Percentiles rank a stretch among this genome's conserved stretches.
phyloP scores from a whole-genome alignment of 1,140 invertebrate genomes.

The Melipona quadrifasciata region DNA sequence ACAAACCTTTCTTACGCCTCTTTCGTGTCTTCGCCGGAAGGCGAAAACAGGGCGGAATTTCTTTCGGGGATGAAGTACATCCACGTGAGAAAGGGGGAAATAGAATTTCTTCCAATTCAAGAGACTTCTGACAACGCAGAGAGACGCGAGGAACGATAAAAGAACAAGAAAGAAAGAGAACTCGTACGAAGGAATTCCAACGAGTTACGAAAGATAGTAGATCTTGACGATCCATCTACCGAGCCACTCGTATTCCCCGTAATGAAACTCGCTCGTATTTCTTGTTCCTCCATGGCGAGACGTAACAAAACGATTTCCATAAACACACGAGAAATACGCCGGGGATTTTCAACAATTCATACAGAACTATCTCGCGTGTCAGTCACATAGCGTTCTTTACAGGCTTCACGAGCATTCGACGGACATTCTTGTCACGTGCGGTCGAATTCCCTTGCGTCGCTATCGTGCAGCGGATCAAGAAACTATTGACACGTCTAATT shows the following conservation, averaged over 20 bases:
- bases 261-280: slow-evolving; percentile 7
- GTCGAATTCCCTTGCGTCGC: background rate
- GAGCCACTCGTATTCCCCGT: background rate
- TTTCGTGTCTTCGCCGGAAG: slow-evolving; percentile 8
- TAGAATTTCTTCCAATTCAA: background rate
- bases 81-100: background rate
- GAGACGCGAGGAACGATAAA: no score
- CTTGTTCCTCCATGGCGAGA: background rate
- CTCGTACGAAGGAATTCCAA: slow-evolving; percentile 5
- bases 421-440: background rate
- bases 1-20: slow-evolving; percentile 33
- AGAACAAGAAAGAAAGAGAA: background rate
- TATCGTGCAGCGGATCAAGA: no score
- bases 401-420: background rate
- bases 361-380: background rate
- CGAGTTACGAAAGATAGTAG: background rate
- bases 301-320: background rate
- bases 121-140: background rate
- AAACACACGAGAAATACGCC: background rate
- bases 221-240: slow-evolving; percentile 25
- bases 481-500: no score
- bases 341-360: background rate
- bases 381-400: background rate
- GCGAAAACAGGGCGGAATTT: slow-evolving; percentile 8
- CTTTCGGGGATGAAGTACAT: no score